Conservation (phyloP, 2,797 vertebrate genomes). For the Hephaestus fuliginosus region DNA sequence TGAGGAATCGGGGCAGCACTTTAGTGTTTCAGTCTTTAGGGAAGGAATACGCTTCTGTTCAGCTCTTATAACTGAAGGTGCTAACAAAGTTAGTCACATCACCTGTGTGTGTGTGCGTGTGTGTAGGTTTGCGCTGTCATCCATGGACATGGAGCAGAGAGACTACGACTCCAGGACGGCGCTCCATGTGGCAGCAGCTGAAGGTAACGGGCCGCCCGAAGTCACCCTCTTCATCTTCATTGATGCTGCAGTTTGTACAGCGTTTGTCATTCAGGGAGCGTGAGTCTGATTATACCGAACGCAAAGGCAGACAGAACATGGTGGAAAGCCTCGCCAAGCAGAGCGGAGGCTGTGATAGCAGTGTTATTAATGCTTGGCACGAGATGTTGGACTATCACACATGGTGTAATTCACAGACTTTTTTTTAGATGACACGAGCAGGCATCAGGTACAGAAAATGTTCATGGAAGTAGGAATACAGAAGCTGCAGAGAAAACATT, state of each 20-base stretch:
- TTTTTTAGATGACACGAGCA: neutral
- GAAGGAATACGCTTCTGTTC: neutral
- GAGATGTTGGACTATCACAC: neutral
- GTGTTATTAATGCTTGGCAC: too few relatives aligned
- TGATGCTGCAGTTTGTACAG: accelerated
- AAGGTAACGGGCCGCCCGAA: constrained; percentile 83
- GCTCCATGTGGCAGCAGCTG: constrained; percentile 93
- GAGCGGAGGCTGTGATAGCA: neutral
- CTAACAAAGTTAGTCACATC: neutral
- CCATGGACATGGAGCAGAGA: constrained; percentile 96
- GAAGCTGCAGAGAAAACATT: neutral
- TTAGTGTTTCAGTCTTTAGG: neutral
- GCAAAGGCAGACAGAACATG: too few relatives aligned
- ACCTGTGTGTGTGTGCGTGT: constrained; percentile 22
- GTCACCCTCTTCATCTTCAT: neutral
- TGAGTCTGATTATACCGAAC: neutral
- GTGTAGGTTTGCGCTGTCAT: constrained; percentile 91
- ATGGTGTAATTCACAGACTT: neutral
- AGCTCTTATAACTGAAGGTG: neutral
- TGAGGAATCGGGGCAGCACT: neutral
- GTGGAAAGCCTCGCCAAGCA: neutral
- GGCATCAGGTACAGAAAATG: neutral
- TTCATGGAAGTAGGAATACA: neutral
- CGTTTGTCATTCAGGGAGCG: neutral
- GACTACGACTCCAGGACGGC: constrained; percentile 95